Conservation (phyloP, 2,797 vertebrate genomes). For the Steatocranus sp. region DNA sequence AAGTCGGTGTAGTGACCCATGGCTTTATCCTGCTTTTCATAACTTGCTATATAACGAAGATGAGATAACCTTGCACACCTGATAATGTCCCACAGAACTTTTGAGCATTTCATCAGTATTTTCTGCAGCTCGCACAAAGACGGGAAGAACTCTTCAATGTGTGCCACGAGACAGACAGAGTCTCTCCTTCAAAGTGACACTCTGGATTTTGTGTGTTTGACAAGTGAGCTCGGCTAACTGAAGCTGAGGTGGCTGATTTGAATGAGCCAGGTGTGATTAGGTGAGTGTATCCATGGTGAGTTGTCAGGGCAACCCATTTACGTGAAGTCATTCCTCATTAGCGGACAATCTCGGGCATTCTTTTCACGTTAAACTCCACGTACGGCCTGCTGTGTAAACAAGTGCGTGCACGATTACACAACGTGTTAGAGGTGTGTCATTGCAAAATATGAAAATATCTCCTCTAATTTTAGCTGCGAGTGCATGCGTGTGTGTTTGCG, state of each 20-base stretch:
- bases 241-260: constrained; percentile 27
- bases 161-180: neutral
- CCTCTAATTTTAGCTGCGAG: neutral
- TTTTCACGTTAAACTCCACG: neutral
- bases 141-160: neutral
- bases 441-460: neutral
- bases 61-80: constrained; percentile 33
- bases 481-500: neutral
- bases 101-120: neutral
- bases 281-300: constrained; percentile 37
- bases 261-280: constrained; percentile 35
- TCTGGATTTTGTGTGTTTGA: neutral
- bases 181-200: neutral
- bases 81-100: constrained; percentile 26
- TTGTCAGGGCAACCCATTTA: constrained; percentile 40
- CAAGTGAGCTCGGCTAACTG: neutral
- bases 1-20: neutral
- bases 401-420: neutral
- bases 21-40: constrained; percentile 30
- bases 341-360: neutral
- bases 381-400: neutral
- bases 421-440: neutral
- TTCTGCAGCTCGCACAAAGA: neutral
- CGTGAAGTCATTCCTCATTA: constrained; percentile 20
- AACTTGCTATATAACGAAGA: constrained; percentile 21